These are phyloP conservation scores for Pollenia angustigena DNA, from an alignment of 2,888 invertebrate genomes.

Conservation along the genomic window DNA sequence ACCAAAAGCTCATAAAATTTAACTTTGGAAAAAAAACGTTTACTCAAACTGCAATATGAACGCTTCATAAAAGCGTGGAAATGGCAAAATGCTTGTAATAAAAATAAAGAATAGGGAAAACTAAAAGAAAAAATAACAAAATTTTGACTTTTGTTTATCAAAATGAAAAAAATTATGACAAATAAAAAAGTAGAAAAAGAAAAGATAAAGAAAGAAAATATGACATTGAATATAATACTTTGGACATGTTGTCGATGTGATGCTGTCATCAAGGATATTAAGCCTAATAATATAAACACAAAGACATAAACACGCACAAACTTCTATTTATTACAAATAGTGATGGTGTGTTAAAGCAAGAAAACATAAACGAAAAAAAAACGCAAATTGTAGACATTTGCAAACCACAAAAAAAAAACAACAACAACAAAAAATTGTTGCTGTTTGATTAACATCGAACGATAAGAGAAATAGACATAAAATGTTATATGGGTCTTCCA, in stretches of 20 bases:
- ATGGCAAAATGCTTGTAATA: not conserved
- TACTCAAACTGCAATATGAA: conserved; percentile 4
- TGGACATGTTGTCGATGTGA: conserved; percentile 33
- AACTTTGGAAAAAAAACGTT: not conserved
- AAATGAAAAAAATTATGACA: not conserved
- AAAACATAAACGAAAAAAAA: not conserved
- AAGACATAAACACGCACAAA: not conserved
- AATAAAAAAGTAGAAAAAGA: not conserved
- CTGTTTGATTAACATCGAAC: too few relatives aligned
- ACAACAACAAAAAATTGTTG: too few relatives aligned
- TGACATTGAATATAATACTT: conserved; percentile 50
- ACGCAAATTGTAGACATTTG: too few relatives aligned
- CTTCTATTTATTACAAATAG: not conserved
- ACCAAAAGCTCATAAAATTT: conserved; percentile 27
- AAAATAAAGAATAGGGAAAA: not conserved
- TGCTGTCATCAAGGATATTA: conserved; percentile 41
- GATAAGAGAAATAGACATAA: too few relatives aligned
- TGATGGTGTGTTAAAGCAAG: not conserved
- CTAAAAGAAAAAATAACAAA: not conserved
- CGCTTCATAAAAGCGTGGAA: not conserved
- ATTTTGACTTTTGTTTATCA: not conserved
- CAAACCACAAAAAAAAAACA: too few relatives aligned
- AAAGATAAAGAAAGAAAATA: not conserved
- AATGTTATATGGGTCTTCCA: too few relatives aligned
- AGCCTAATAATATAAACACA: not conserved